Percentiles rank a stretch among this genome's conserved stretches.
These are phyloP conservation scores for Lepilemur septentrionalis DNA, from an alignment of 2,797 vertebrate genomes.

Conservation along the genomic window DNA sequence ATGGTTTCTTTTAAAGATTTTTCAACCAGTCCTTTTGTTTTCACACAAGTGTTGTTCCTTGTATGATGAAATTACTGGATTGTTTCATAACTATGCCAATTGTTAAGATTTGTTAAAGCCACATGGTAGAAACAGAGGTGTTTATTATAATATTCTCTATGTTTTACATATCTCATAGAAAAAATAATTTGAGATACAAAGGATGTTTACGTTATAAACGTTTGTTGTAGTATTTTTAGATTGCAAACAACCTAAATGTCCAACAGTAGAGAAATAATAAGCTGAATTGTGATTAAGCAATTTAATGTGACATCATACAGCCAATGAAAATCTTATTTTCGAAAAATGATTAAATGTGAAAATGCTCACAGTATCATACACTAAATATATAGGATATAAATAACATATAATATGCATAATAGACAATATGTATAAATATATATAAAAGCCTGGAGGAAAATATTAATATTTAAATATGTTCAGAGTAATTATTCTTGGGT, in stretches of 20 bases:
- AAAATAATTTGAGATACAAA: constrained; percentile 14
- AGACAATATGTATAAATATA: not conserved
- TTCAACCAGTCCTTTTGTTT: not conserved
- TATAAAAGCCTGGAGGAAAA: not conserved
- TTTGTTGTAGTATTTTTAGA: not conserved
- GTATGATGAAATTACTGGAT: not conserved
- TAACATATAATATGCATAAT: not conserved
- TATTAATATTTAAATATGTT: not conserved
- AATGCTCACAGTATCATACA: not conserved
- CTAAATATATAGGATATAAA: not conserved
- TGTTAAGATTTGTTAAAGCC: not conserved
- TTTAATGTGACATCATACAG: not conserved
- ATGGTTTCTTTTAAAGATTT: not conserved
- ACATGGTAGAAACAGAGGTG: not conserved
- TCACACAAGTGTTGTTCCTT: not conserved
- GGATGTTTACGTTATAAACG: not conserved
- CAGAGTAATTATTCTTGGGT: not conserved
- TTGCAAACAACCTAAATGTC: not conserved
- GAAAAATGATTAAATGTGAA: not conserved
- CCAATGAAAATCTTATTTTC: constrained; percentile 11
- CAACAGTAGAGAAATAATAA: not conserved
- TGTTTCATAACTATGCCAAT: not conserved
- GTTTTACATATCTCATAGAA: not conserved
- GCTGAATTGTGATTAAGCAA: not conserved
- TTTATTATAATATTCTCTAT: not conserved